Evolutionary conservation across 2,797 vertebrate species (phyloP).

Genomic region (Chelon labrosus): DNA sequence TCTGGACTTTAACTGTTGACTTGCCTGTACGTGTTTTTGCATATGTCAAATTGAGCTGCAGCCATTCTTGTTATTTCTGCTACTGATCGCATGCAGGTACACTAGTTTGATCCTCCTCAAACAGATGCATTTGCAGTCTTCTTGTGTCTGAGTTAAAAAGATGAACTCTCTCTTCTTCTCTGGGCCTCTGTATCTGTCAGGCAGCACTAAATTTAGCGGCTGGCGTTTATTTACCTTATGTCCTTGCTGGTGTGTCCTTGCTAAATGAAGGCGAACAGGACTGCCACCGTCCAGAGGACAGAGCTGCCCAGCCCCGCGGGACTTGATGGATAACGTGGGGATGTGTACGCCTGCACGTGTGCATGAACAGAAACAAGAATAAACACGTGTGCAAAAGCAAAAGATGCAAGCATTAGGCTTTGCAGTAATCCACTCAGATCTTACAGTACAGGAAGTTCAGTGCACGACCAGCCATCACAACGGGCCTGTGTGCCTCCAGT

Average conservation of each 20-base stretch:
- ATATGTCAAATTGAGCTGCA: conserved; percentile 24
- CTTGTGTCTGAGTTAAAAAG: conserved; percentile 25
- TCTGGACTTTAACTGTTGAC: conserved; percentile 64
- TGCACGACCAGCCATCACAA: conserved; percentile 60
- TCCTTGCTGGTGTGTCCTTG: conserved; percentile 85
- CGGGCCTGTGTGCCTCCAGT: conserved; percentile 66
- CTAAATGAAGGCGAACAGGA: conserved; percentile 80
- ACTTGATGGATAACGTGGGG: conserved; percentile 65
- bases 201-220: conserved; percentile 80
- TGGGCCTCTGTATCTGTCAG: conserved; percentile 54
- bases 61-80: not conserved
- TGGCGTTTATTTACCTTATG: conserved; percentile 82
- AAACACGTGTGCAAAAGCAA: conserved; percentile 34
- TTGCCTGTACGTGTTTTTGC: conserved; percentile 41
- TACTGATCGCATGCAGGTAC: conserved; percentile 9
- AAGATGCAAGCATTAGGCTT: not conserved
- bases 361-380: conserved; percentile 44
- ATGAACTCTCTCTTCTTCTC: conserved; percentile 58
- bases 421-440: conserved; percentile 64
- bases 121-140: conserved; percentile 25
- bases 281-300: conserved; percentile 76
- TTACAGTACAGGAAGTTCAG: conserved; percentile 63
- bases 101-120: conserved; percentile 33
- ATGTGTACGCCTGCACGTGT: conserved; percentile 32
- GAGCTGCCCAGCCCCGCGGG: conserved; percentile 63